Evolutionary conservation across 1,140 invertebrate species (phyloP), one percentile per base, ranked within the genome.

Genomic region (Brachionus koreanus): DNA sequence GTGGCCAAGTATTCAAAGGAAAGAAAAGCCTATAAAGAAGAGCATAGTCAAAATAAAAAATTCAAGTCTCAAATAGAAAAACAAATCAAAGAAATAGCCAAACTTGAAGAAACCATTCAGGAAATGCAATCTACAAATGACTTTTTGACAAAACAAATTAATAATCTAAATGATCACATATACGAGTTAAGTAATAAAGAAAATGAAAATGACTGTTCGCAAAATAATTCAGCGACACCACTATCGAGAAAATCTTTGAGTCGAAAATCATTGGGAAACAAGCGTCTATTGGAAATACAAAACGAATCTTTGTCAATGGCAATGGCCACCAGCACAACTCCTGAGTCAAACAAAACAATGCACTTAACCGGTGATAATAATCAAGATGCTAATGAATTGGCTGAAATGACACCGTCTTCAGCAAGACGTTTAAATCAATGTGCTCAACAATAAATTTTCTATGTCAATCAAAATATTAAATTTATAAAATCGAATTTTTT

Each of bases 111-210:
- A 16, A 74, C 39, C 13, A 46, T 49, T 33, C 43, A 74, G 29
- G 69, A 74, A 74, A 74, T 74, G 69, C 69, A 74, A 74, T n/a
- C 16, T 19, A 74, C 69, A 25, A 74, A 74, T 74, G 69, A 74
- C 3, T 74, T 74, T 74, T 46, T 74, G 16, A 74, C 42, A 3
- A 43, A 29, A 19, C 69, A 74, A 74, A 46, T 74, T 0, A 74
- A 74, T 33, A 74, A 49, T 29, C 46, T 74, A 29, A 74, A 74
- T 74, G 39, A 74, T 29, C 42, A 74, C 37, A 74, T 74, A n/a
- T 74, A 74, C 13, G 69, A 74, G 33, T 46, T 74, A 19, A 74
- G 69, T 6, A 74, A 74, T 46, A 74, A 74, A 74, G 69, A 74
- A 74, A 74, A 74, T 46, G 69, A 74, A 4, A 46, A 46, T 33